Percentiles rank a stretch among this genome's conserved stretches.
Conservation (phyloP, 2,888 invertebrate species). For the Stratiomys singularior region DNA sequence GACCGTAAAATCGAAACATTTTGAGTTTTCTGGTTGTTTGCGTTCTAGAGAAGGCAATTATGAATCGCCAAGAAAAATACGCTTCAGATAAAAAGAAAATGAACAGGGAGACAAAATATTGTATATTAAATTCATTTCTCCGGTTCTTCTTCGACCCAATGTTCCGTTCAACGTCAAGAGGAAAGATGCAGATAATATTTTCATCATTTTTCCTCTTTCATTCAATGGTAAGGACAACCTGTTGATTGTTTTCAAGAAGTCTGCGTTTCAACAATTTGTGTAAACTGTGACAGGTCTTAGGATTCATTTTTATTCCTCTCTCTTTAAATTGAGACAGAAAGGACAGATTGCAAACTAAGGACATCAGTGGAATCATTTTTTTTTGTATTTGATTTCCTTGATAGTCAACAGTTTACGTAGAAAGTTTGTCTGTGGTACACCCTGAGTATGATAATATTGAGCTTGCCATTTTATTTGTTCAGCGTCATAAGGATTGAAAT, state of each 20-base stretch:
- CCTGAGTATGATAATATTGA: too few species aligned
- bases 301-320: neutral
- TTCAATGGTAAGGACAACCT: constrained; percentile 1
- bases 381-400: too few species aligned
- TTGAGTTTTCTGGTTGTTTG: constrained; percentile 51
- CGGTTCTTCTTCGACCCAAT: neutral
- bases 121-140: constrained; percentile 17
- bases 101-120: constrained; percentile 18
- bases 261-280: neutral
- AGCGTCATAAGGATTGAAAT: too few species aligned
- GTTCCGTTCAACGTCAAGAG: too few species aligned
- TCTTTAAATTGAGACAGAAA: too few species aligned
- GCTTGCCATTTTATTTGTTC: too few species aligned
- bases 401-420: too few species aligned
- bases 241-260: neutral
- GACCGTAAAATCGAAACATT: constrained; percentile 52
- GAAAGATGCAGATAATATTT: neutral
- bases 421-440: too few species aligned
- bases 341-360: too few species aligned
- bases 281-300: neutral
- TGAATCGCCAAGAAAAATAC: constrained; percentile 37
- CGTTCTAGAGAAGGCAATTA: constrained; percentile 49
- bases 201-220: constrained; percentile 6
- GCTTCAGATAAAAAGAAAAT: constrained; percentile 24
- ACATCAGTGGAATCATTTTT: too few species aligned